phyloP scores from a whole-genome alignment of 1,140 invertebrate species.

The Drosophila obscura region DNA sequence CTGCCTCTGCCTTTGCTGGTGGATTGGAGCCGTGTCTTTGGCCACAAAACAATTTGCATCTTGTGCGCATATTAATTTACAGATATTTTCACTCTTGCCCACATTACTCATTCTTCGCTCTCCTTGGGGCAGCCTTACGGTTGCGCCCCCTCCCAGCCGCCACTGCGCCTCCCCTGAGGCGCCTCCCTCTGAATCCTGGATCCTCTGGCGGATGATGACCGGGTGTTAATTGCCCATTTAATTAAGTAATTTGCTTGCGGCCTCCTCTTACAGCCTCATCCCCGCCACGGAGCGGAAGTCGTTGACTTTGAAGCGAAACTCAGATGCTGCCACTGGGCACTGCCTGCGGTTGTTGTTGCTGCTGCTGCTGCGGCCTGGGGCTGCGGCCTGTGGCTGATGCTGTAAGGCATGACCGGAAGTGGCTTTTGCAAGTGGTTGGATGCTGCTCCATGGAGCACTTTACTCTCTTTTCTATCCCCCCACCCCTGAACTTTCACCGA shows the following conservation, averaged over 20 bases:
- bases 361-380: slow-evolving; percentile 3
- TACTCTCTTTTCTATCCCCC: background rate
- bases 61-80: slow-evolving; percentile 83
- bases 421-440: slow-evolving; percentile 40
- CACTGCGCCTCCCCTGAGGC: background rate
- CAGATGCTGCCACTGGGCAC: slow-evolving; percentile 35
- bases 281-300: slow-evolving; percentile 67
- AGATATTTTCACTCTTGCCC: slow-evolving; percentile 76
- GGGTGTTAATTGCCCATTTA: slow-evolving; percentile 83
- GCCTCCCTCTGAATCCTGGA: background rate
- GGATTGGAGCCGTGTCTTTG: slow-evolving; percentile 65
- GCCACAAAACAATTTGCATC: slow-evolving; percentile 80
- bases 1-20: slow-evolving; percentile 22
- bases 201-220: slow-evolving; percentile 36
- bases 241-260: slow-evolving; percentile 80
- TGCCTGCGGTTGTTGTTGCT: background rate
- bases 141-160: background rate
- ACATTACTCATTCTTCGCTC: slow-evolving; percentile 67
- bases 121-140: background rate
- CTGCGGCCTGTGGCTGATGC: slow-evolving; percentile 10
- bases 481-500: slow-evolving; percentile 38
- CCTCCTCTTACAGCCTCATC: slow-evolving; percentile 42
- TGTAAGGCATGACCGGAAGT: slow-evolving; percentile 67
- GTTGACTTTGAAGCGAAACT: slow-evolving; percentile 76
- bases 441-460: slow-evolving; percentile 9